Percentiles rank a stretch among this genome's conserved stretches.
These are phyloP conservation scores for Tympanuchus pallidicinctus DNA, from an alignment of 2,113 vertebrate species.

Conservation along the genomic window DNA sequence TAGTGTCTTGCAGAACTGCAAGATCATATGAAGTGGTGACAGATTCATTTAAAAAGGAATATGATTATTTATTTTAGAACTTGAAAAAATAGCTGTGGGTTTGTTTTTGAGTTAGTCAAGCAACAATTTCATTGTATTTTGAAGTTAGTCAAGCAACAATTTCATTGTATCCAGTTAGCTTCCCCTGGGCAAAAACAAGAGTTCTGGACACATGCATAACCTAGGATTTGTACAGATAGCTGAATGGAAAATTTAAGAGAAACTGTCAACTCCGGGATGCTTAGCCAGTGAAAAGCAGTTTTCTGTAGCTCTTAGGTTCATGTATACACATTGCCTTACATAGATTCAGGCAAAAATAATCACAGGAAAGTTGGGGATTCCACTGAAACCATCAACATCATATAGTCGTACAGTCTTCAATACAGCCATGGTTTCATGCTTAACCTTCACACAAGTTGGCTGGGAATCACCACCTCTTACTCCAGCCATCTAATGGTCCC, in stretches of 20 bases:
- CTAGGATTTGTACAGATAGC: neutral
- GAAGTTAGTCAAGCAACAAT: constrained; percentile 34
- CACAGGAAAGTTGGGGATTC: neutral
- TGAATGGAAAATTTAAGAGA: constrained; percentile 38
- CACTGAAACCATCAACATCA: neutral
- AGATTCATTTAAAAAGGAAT: constrained; percentile 46
- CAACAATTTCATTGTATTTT: constrained; percentile 47
- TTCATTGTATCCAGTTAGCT: constrained; percentile 20
- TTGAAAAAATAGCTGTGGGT: constrained; percentile 13
- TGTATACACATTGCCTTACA: neutral
- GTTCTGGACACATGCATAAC: neutral
- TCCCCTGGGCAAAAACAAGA: constrained; percentile 38
- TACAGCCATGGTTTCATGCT: neutral
- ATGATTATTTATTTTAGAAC: neutral
- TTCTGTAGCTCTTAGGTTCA: neutral
- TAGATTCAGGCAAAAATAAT: neutral
- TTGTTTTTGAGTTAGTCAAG: constrained; percentile 49
- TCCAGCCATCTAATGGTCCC: neutral
- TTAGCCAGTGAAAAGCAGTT: neutral
- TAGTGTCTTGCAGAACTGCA: neutral
- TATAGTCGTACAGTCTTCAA: neutral
- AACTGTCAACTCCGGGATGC: neutral
- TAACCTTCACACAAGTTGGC: neutral
- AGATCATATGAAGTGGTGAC: constrained; percentile 1
- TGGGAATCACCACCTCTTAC: neutral